Evolutionary conservation across 2,888 invertebrate species (phyloP).

Genomic region (Spialia ferax): DNA sequence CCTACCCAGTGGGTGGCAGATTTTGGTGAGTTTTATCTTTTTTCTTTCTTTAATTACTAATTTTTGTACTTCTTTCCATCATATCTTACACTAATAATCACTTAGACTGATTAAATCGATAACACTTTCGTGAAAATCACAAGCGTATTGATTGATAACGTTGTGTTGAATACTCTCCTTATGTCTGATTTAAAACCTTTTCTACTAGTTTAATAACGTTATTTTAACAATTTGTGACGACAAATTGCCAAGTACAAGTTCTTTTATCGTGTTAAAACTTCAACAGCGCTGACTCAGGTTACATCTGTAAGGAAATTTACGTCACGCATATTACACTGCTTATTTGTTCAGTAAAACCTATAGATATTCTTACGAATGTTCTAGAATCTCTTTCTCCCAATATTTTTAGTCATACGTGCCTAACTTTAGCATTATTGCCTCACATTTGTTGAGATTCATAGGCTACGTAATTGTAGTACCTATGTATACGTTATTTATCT

Average conservation of each 20-base stretch:
- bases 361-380: background rate
- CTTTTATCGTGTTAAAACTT: constrained; percentile 5
- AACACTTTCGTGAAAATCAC: constrained; percentile 31
- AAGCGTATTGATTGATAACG: constrained; percentile 7
- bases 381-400: background rate
- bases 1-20: constrained; percentile 94
- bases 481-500: background rate
- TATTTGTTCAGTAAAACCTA: constrained; percentile 11
- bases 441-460: background rate
- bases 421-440: constrained; percentile 17
- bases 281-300: constrained; percentile 47
- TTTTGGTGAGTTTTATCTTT: constrained; percentile 84
- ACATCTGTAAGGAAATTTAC: constrained; percentile 55
- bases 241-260: background rate
- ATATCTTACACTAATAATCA: background rate
- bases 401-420: background rate
- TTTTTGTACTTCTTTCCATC: background rate
- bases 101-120: background rate
- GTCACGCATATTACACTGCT: constrained; percentile 50
- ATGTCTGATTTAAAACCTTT: background rate
- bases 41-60: background rate
- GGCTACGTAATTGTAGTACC: background rate
- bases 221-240: background rate
- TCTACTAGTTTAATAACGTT: background rate
- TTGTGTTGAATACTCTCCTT: background rate